These are phyloP conservation scores for Andrena praecox DNA, from an alignment of 2,888 invertebrate genomes.

Conservation along the genomic window DNA sequence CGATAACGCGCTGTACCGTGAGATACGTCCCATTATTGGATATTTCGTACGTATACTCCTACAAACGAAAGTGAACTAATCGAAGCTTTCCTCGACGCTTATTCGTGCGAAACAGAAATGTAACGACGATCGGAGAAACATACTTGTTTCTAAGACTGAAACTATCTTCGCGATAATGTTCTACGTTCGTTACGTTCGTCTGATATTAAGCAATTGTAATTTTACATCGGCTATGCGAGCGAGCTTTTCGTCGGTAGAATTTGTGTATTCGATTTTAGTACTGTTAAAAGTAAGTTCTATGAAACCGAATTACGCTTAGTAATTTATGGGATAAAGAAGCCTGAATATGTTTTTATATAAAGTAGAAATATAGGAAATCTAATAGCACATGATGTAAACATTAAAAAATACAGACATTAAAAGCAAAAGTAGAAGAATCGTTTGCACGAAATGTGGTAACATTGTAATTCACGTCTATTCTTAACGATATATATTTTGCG, in stretches of 20 bases:
- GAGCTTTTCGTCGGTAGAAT: background rate
- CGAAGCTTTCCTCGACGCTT: background rate
- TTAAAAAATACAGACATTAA: background rate
- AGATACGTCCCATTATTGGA: conserved; percentile 52
- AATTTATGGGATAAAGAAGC: background rate
- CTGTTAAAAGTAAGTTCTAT: background rate
- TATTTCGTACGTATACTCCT: conserved; percentile 39
- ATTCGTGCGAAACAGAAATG: background rate
- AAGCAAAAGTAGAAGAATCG: background rate
- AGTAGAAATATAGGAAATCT: background rate
- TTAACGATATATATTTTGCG: background rate
- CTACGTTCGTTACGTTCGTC: background rate
- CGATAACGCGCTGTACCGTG: background rate
- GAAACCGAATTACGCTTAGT: background rate
- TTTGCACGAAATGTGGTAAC: background rate
- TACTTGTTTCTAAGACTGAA: background rate
- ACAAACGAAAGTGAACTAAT: conserved; percentile 14
- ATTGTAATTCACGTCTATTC: background rate
- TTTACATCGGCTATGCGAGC: background rate
- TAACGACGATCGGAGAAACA: background rate
- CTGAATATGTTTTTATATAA: background rate
- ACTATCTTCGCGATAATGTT: background rate
- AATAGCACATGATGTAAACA: background rate
- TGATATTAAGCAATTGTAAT: background rate
- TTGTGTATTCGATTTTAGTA: background rate